phyloP scores from a whole-genome alignment of 2,888 invertebrate genomes.

The Drosophila sordidula region DNA sequence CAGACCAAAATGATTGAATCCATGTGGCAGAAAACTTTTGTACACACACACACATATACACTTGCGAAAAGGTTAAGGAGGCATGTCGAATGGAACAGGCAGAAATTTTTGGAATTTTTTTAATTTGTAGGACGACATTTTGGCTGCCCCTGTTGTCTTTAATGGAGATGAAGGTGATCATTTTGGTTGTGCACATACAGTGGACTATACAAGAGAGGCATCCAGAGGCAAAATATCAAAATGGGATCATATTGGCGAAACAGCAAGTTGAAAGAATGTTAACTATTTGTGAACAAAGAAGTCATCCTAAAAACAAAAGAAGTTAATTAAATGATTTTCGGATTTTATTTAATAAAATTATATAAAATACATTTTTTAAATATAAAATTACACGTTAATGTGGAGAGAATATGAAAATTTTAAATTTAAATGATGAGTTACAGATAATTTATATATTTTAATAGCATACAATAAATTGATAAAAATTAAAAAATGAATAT shows the following conservation, averaged over 20 bases:
- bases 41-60: constrained; percentile 1
- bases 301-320: background rate
- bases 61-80: constrained; percentile 44
- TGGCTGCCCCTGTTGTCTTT: constrained; percentile 74
- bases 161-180: constrained; percentile 45
- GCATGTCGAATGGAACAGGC: constrained; percentile 49
- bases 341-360: too few species aligned
- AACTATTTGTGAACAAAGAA: background rate
- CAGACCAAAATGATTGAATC: constrained; percentile 72
- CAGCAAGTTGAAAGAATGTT: background rate
- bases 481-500: too few species aligned
- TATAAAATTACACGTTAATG: too few species aligned
- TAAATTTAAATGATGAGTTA: too few species aligned
- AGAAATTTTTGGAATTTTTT: constrained; percentile 75
- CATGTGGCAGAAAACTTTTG: constrained; percentile 47
- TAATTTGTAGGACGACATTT: constrained; percentile 79
- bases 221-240: constrained; percentile 1
- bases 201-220: constrained; percentile 12
- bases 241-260: background rate
- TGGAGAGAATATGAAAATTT: too few species aligned
- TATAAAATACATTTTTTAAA: too few species aligned
- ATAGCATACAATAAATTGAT: too few species aligned
- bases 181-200: constrained; percentile 9
- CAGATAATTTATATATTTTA: too few species aligned
- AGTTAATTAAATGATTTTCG: constrained; percentile 21